Conservation (phyloP, 2,888 invertebrate genomes). For the Eupithecia exiguata region DNA sequence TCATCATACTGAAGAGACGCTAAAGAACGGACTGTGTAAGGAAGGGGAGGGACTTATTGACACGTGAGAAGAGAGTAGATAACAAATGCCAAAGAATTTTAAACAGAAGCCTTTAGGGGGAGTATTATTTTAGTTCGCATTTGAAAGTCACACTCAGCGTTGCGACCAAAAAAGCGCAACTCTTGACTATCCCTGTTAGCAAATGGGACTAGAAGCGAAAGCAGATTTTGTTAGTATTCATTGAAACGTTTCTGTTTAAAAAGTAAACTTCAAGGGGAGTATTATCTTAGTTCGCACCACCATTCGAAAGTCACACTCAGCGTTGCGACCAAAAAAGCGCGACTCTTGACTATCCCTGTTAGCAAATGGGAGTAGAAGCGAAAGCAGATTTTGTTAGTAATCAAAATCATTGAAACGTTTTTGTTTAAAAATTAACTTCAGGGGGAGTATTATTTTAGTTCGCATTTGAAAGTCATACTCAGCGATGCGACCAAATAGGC, state of each 20-base stretch:
- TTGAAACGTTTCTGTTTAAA: too few species aligned
- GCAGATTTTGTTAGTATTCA: too few species aligned
- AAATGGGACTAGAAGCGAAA: too few species aligned
- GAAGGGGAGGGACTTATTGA: neutral
- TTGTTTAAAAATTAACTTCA: too few species aligned
- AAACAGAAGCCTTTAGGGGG: too few species aligned
- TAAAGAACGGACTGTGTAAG: neutral
- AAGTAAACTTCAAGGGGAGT: too few species aligned
- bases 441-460: neutral
- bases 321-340: neutral
- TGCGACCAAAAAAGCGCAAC: neutral
- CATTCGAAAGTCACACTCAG: neutral
- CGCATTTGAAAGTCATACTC: neutral
- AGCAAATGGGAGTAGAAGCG: too few species aligned
- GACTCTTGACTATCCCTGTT: too few species aligned
- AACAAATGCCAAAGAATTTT: neutral
- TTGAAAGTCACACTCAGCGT: neutral
- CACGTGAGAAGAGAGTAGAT: neutral
- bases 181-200: too few species aligned
- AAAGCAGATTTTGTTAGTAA: too few species aligned
- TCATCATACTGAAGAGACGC: too few species aligned
- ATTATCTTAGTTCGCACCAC: neutral
- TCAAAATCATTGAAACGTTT: too few species aligned
- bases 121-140: neutral
- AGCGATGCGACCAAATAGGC: neutral